Conservation (phyloP, 1,140 invertebrate species). For the Planococcus citri region DNA sequence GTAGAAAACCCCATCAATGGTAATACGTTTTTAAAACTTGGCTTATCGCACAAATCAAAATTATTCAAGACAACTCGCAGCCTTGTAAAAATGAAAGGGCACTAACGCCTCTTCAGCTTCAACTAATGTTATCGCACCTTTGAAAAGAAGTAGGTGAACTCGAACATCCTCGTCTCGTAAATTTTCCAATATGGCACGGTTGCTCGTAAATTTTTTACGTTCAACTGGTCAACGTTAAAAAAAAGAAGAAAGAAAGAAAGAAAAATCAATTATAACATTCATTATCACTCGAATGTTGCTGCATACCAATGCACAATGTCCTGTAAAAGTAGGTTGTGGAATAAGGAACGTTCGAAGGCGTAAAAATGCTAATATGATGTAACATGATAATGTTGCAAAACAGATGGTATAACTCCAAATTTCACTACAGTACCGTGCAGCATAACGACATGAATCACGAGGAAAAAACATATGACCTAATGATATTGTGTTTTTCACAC, state of each 20-base stretch:
- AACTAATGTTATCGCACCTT: background rate
- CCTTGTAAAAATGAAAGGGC: background rate
- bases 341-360: background rate
- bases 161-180: conserved; percentile 1
- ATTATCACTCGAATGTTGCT: background rate
- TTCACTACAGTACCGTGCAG: background rate
- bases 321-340: background rate
- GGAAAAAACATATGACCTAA: background rate
- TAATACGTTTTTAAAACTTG: background rate
- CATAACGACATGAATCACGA: background rate
- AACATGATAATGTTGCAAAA: background rate
- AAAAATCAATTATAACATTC: background rate
- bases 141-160: background rate
- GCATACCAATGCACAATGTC: background rate
- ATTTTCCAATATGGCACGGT: background rate
- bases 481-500: too few relatives aligned
- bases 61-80: background rate
- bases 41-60: background rate
- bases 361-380: background rate
- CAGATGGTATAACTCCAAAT: background rate
- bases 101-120: background rate
- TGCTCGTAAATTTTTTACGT: background rate
- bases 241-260: background rate
- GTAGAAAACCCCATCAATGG: too few relatives aligned
- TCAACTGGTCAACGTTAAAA: background rate